These are phyloP conservation scores for Hylaeus volcanicus DNA, from an alignment of 1,140 invertebrate genomes.

Conservation along the genomic window DNA sequence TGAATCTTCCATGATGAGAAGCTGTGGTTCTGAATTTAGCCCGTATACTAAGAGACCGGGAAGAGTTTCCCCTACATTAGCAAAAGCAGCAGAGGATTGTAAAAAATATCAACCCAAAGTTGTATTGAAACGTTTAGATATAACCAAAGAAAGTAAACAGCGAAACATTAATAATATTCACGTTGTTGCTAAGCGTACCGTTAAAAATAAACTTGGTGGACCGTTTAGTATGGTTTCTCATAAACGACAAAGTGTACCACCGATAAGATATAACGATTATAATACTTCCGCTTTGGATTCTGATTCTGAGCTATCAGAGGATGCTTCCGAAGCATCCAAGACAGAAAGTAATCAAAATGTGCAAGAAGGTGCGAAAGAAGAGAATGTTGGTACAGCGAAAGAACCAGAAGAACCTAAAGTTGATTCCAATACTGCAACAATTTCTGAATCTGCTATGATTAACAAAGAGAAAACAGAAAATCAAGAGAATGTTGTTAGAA, in stretches of 20 bases:
- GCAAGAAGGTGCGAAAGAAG: neutral
- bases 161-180: slow-evolving; percentile 63
- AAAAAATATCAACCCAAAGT: slow-evolving; percentile 75
- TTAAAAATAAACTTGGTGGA: slow-evolving; percentile 25
- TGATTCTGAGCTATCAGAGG: slow-evolving; percentile 35
- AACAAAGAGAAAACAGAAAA: slow-evolving; percentile 1
- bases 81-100: slow-evolving; percentile 67
- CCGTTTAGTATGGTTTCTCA: slow-evolving; percentile 44
- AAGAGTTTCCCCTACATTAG: slow-evolving; percentile 62
- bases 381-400: neutral
- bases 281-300: slow-evolving; percentile 55
- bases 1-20: slow-evolving; percentile 58
- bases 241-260: slow-evolving; percentile 63
- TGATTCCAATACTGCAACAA: neutral
- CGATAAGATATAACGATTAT: slow-evolving; percentile 65
- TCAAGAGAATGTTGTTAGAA: slow-evolving; percentile 13
- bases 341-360: neutral
- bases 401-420: neutral
- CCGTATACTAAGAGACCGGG: slow-evolving; percentile 12
- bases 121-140: slow-evolving; percentile 65
- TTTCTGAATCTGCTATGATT: neutral
- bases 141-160: slow-evolving; percentile 52
- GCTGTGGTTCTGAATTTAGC: neutral
- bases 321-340: neutral
- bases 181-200: slow-evolving; percentile 7